Percentiles rank a stretch among this genome's conserved stretches.
Conservation (phyloP, 1,140 invertebrate genomes). For the Pseudomyrmex pallidus region DNA sequence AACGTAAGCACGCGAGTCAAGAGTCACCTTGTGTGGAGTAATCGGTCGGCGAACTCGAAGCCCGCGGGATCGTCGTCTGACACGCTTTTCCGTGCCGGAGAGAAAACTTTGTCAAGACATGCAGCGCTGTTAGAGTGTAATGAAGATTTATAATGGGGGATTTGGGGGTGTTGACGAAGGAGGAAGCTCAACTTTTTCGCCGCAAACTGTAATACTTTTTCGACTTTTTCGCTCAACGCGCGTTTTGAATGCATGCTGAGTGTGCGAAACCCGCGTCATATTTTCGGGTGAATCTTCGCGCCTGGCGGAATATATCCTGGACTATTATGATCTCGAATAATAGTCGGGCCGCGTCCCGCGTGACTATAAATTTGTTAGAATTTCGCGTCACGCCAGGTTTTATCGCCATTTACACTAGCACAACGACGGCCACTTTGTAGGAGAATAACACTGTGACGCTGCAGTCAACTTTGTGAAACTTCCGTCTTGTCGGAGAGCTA, state of each 20-base stretch:
- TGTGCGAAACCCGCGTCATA: not conserved
- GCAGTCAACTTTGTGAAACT: conserved; percentile 2
- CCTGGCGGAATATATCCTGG: conserved; percentile 19
- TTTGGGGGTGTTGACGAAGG: not conserved
- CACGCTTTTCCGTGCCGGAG: conserved; percentile 15
- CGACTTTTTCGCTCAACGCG: not conserved
- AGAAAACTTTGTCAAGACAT: conserved; percentile 63
- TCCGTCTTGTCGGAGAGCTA: not conserved
- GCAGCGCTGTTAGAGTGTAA: conserved; percentile 54
- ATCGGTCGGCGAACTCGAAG: conserved; percentile 25
- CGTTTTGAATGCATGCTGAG: not conserved
- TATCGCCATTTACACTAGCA: conserved; percentile 23
- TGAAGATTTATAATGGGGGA: conserved; percentile 67
- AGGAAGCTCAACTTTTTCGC: conserved; percentile 8
- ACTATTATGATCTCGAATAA: conserved; percentile 48
- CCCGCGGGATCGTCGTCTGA: conserved; percentile 45
- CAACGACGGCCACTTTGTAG: conserved; percentile 35
- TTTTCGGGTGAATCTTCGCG: conserved; percentile 28
- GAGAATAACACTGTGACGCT: conserved; percentile 30
- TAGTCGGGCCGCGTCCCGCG: conserved; percentile 35
- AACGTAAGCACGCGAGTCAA: conserved; percentile 15
- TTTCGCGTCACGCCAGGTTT: conserved; percentile 24
- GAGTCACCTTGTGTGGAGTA: conserved; percentile 5
- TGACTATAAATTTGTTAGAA: conserved; percentile 51
- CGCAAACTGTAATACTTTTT: not conserved